Percentiles rank a stretch among this genome's conserved stretches.
These are phyloP conservation scores for Hydrolagus affinis DNA, from an alignment of 2,113 vertebrate species.

Conservation along the genomic window DNA sequence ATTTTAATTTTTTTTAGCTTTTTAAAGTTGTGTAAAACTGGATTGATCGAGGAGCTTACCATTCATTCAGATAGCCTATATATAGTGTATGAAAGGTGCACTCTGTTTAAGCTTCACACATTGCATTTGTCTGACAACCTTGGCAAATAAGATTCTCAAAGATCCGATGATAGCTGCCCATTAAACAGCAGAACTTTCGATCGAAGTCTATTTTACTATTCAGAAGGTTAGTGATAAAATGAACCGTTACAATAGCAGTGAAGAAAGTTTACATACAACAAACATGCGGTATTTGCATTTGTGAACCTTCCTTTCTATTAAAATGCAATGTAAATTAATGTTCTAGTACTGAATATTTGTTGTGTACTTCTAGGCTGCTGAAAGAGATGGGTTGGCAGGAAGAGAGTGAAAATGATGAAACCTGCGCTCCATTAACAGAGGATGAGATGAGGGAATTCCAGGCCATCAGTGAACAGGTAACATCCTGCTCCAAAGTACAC, in stretches of 20 bases:
- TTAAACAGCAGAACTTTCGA: too few relatives aligned
- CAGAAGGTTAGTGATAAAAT: too few relatives aligned
- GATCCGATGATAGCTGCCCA: too few relatives aligned
- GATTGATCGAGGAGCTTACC: too few relatives aligned
- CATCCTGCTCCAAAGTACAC: neutral
- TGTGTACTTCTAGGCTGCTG: conserved; percentile 51
- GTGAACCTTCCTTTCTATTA: neutral
- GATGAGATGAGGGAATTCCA: conserved; percentile 72
- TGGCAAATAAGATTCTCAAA: too few relatives aligned
- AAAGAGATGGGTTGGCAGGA: conserved; percentile 77
- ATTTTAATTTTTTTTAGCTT: too few relatives aligned
- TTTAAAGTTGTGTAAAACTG: neutral
- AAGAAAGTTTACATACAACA: neutral
- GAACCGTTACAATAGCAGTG: neutral
- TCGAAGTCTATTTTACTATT: too few relatives aligned
- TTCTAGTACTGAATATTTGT: neutral
- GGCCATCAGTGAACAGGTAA: conserved; percentile 65
- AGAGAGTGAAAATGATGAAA: conserved; percentile 68
- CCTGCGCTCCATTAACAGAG: conserved; percentile 66
- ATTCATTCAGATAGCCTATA: too few relatives aligned
- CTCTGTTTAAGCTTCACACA: neutral
- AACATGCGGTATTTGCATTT: neutral
- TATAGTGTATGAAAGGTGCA: neutral
- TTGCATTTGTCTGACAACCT: neutral
- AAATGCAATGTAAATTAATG: neutral